These are phyloP conservation scores for Ormia ochracea DNA, from an alignment of 2,888 invertebrate species.

Conservation along the genomic window DNA sequence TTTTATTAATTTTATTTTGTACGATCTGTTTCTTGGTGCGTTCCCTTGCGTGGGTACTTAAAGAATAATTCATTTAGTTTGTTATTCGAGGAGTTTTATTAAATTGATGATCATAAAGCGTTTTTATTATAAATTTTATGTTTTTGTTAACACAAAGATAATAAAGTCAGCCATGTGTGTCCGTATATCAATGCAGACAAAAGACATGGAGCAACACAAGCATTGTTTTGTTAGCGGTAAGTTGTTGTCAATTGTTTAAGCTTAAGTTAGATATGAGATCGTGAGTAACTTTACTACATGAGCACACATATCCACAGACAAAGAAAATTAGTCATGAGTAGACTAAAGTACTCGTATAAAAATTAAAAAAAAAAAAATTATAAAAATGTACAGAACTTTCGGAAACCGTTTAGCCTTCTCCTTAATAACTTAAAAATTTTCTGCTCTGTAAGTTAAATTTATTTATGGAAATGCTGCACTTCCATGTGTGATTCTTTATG, in stretches of 20 bases:
- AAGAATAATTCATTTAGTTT: slow-evolving; percentile 68
- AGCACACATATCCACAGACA: too few relatives aligned
- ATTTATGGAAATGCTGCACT: too few relatives aligned
- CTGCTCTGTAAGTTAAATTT: too few relatives aligned
- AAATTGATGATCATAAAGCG: slow-evolving; percentile 38
- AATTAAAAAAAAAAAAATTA: too few relatives aligned
- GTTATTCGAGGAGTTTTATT: slow-evolving; percentile 54
- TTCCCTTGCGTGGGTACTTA: slow-evolving; percentile 59
- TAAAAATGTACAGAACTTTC: too few relatives aligned
- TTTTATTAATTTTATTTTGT: slow-evolving; percentile 10
- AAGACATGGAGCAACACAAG: slow-evolving; percentile 23
- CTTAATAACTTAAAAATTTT: too few relatives aligned
- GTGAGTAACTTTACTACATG: too few relatives aligned
- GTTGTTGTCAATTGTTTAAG: background rate
- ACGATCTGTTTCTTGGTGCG: slow-evolving; percentile 35
- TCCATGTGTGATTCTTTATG: too few relatives aligned
- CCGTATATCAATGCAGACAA: slow-evolving; percentile 53
- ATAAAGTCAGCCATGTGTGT: slow-evolving; percentile 69
- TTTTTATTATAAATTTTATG: slow-evolving; percentile 24
- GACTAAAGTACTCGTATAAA: too few relatives aligned
- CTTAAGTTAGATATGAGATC: background rate
- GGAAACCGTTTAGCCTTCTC: too few relatives aligned
- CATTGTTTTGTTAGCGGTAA: slow-evolving; percentile 20
- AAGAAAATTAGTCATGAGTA: too few relatives aligned
- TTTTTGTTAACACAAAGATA: slow-evolving; percentile 23